Evolutionary conservation across 2,797 vertebrate species (phyloP).

Genomic region (Apogon talboti): DNA sequence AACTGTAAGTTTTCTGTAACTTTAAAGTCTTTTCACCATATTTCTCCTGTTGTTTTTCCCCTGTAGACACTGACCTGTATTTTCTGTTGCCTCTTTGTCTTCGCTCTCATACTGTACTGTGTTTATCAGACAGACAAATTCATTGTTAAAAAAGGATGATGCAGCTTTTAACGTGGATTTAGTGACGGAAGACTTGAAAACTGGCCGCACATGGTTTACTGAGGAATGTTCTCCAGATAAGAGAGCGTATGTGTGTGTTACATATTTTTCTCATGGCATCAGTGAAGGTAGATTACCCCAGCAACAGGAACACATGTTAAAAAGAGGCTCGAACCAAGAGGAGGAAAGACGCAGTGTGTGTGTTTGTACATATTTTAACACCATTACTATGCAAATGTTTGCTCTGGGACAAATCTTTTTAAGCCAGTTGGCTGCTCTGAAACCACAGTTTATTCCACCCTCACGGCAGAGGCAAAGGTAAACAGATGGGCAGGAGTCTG

Average conservation of each 20-base stretch:
- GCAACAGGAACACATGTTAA: conserved; percentile 55
- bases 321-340: conserved; percentile 16
- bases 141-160: neutral
- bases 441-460: conserved; percentile 41
- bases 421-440: conserved; percentile 20
- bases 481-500: conserved; percentile 61
- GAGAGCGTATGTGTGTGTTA: conserved; percentile 26
- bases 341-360: neutral
- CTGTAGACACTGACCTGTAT: neutral
- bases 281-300: conserved; percentile 63
- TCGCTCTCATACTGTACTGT: neutral
- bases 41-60: neutral
- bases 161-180: conserved; percentile 1
- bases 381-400: conserved; percentile 52
- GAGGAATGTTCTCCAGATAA: conserved; percentile 74
- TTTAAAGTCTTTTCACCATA: neutral
- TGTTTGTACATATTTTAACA: conserved; percentile 20
- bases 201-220: conserved; percentile 61
- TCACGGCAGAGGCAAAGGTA: conserved; percentile 53
- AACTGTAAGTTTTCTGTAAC: conserved; percentile 74
- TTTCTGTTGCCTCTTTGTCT: conserved; percentile 1
- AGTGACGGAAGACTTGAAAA: conserved; percentile 28
- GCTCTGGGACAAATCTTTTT: conserved; percentile 12
- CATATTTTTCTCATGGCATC: conserved; percentile 81
- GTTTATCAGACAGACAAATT: neutral